These are phyloP conservation scores for Takifugu bimaculatus DNA, from an alignment of 2,113 vertebrate genomes.

Conservation along the genomic window DNA sequence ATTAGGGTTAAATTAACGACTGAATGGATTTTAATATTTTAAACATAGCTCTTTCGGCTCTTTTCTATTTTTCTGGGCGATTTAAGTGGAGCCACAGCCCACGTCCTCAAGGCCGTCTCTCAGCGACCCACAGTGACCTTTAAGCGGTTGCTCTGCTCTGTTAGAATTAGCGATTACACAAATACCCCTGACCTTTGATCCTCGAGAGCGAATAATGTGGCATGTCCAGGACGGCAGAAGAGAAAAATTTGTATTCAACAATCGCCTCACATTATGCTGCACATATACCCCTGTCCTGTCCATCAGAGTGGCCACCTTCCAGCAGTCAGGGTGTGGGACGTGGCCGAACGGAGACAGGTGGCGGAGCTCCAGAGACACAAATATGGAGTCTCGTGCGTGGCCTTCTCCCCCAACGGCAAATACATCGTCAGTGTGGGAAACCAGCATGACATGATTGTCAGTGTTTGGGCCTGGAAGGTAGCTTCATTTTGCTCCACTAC, in stretches of 20 bases:
- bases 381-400: slow-evolving; percentile 89
- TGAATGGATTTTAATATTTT: too few species aligned
- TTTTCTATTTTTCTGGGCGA: too few species aligned
- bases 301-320: slow-evolving; percentile 89
- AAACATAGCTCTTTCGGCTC: neutral
- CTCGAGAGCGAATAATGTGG: slow-evolving; percentile 13
- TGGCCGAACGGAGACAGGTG: slow-evolving; percentile 82
- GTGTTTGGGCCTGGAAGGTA: slow-evolving; percentile 97
- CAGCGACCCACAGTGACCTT: slow-evolving; percentile 25
- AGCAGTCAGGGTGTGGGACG: slow-evolving; percentile 90
- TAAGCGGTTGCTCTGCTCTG: slow-evolving; percentile 15
- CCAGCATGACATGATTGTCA: slow-evolving; percentile 96
- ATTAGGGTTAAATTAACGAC: neutral
- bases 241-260: neutral
- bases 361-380: slow-evolving; percentile 90
- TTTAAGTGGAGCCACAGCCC: too few species aligned
- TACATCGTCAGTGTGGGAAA: slow-evolving; percentile 95
- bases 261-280: neutral
- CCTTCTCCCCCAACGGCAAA: slow-evolving; percentile 90
- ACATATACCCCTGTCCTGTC: neutral
- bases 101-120: neutral
- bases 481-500: too few species aligned
- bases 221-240: slow-evolving; percentile 17
- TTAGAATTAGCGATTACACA: slow-evolving; percentile 16
- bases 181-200: slow-evolving; percentile 48